Evolutionary conservation across 2,888 invertebrate genomes (phyloP).

Genomic region (Apamea crenata): DNA sequence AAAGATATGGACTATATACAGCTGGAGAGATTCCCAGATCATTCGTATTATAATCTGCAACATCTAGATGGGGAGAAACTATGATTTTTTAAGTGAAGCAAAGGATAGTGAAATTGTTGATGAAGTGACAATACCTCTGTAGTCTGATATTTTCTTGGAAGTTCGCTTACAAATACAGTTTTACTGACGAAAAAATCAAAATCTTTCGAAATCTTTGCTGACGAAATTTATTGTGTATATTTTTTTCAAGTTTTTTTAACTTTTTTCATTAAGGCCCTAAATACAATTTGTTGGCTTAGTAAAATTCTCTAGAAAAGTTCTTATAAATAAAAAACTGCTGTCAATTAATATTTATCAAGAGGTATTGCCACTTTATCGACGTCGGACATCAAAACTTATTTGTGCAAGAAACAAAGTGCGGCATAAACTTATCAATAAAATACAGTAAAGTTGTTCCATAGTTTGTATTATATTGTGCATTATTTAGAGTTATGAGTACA

Average conservation of each 20-base stretch:
- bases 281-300: neutral
- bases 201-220: neutral
- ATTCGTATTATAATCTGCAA: slow-evolving; percentile 97
- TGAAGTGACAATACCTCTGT: neutral
- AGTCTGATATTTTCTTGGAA: neutral
- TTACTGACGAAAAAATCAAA: too few species aligned
- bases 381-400: neutral
- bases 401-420: slow-evolving; percentile 6
- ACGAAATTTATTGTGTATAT: neutral
- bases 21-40: slow-evolving; percentile 97
- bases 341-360: neutral
- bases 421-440: slow-evolving; percentile 19
- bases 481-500: slow-evolving; percentile 39
- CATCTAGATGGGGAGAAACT: slow-evolving; percentile 95
- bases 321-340: neutral
- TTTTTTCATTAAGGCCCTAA: neutral
- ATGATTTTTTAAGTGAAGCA: slow-evolving; percentile 61
- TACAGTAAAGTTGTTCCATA: slow-evolving; percentile 5
- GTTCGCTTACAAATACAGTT: neutral
- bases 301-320: neutral
- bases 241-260: too few species aligned
- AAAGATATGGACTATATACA: slow-evolving; percentile 98
- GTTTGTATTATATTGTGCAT: slow-evolving; percentile 47
- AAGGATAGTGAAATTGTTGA: neutral
- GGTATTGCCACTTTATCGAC: neutral